Conservation (phyloP, 2,888 invertebrate species). For the Tenthredo amoena region DNA sequence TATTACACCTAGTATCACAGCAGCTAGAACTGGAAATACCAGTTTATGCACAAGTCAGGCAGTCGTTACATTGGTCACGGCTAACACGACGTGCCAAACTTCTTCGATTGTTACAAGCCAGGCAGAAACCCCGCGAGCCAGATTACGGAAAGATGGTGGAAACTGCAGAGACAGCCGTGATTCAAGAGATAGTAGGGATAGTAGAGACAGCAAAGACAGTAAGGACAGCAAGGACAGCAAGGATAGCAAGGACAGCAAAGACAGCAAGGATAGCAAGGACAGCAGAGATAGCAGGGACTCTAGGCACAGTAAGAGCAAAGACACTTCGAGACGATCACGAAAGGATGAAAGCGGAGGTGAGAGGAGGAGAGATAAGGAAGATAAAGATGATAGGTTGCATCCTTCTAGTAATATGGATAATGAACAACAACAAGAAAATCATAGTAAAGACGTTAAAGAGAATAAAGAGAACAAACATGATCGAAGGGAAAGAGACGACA, state of each 20-base stretch:
- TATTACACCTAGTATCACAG: slow-evolving; percentile 44
- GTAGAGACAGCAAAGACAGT: slow-evolving; percentile 67
- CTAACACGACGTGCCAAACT: slow-evolving; percentile 54
- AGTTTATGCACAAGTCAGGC: slow-evolving; percentile 49
- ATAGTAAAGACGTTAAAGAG: slow-evolving; percentile 64
- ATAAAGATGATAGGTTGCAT: slow-evolving; percentile 64
- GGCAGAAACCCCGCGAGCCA: slow-evolving; percentile 64
- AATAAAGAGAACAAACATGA: slow-evolving; percentile 68
- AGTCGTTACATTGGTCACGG: slow-evolving; percentile 47
- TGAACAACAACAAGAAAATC: slow-evolving; percentile 61
- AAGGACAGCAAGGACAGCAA: slow-evolving; percentile 73
- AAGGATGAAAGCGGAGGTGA: slow-evolving; percentile 70
- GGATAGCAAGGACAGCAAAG: slow-evolving; percentile 72
- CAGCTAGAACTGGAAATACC: slow-evolving; percentile 37
- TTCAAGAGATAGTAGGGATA: slow-evolving; percentile 71
- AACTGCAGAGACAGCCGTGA: slow-evolving; percentile 72
- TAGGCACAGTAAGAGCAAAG: slow-evolving; percentile 74
- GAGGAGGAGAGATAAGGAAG: slow-evolving; percentile 69
- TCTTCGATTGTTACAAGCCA: slow-evolving; percentile 53
- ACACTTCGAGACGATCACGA: slow-evolving; percentile 68
- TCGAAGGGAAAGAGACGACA: slow-evolving; percentile 69
- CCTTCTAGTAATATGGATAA: slow-evolving; percentile 56
- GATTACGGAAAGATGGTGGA: slow-evolving; percentile 67
- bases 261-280: slow-evolving; percentile 71
- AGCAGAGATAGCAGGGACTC: slow-evolving; percentile 74